Evolutionary conservation across 1,140 invertebrate species (phyloP).

Genomic region (roundworm (Caenorhabditis elegans)): WBcel235 BX284605.5:18628501-18629000

Average conservation of each 20-base stretch:
- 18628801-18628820: conserved; percentile 45
- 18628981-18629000: not conserved
- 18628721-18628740: conserved; percentile 18
- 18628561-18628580: too few species aligned
- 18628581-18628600: too few species aligned
- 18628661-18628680: not conserved
- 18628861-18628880: conserved; percentile 35
- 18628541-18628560: too few species aligned
- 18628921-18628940: conserved; percentile 11
- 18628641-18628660: too few species aligned
- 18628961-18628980: not conserved
- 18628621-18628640: too few species aligned
- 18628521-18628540: too few species aligned
- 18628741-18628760: conserved; percentile 37
- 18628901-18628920: conserved; percentile 2
- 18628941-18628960: not conserved
- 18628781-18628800: conserved; percentile 25
- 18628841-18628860: conserved; percentile 32
- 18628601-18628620: too few species aligned
- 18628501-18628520: too few species aligned
- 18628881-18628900: conserved; percentile 32
- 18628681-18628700: not conserved
- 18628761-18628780: conserved; percentile 35
- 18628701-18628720: not conserved
- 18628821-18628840: too few species aligned